Base-by-base conservation (phyloP, 2,113 vertebrate genomes). In the Oceanites oceanicus region DNA sequence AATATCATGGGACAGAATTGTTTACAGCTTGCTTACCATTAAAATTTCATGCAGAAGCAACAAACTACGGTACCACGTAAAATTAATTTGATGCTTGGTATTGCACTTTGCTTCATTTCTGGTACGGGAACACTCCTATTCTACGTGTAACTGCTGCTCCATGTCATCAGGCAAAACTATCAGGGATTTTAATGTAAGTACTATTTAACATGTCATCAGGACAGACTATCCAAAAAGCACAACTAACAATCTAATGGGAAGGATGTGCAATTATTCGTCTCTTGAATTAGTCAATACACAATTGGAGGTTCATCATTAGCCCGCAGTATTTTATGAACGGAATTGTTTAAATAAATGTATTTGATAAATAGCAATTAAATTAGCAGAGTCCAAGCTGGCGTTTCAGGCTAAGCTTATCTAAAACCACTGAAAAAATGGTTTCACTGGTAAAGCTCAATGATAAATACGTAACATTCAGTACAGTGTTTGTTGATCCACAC, bases 31-130 rank as follows among this genome's bases (percentile, higher is more conserved):
- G 67, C 80, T 95, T 92, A 88, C 68, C 58, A 75, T 84, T 63
- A 96, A 86, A 87, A 56, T 91, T 91, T 83, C 77, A 91, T n/a
- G 72, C 49, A 68, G 77, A 91, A 62, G 36, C 67, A 84, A 86
- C n/a, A 78, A 92, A 72, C 20, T 47, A 58, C 5, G 7, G 15
- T 86, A 71, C 84, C 21, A 7, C 72, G 78, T 59, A 15, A 86
- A 90, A 88, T 76, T 45, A 77, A 84, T 50, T n/a, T 86, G 83
- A 42, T 16, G 66, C 49, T 88, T 79, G 52, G 15, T 50, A 36
- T 66, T 15, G 25, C 44, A 21, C 19, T 21, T 74, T 45, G 42
- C 42, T 58, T 85, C 66, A 4, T 36, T 74, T 71, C 38, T 23
- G 50, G 14, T 38, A 71, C 13, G 13, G 71, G 65, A 71, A 52